phyloP scores from a whole-genome alignment of 2,797 vertebrate species.

The Enteromius viviparus region DNA sequence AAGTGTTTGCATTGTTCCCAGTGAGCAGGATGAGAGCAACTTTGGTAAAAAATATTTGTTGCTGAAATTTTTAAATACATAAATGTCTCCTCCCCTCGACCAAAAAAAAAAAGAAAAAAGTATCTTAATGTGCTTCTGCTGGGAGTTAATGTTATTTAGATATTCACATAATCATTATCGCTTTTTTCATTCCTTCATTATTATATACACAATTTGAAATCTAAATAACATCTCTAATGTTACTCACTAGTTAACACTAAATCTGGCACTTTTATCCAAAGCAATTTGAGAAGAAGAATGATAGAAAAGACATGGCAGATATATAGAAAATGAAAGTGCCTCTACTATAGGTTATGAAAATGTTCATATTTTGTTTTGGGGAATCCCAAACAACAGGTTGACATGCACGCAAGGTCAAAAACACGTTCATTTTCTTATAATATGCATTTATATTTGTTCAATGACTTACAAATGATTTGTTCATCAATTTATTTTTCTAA shows the following conservation, averaged over 20 bases:
- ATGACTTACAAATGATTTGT: too few relatives aligned
- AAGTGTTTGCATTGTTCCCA: constrained; percentile 1
- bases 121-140: neutral
- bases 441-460: too few relatives aligned
- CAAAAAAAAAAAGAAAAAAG: neutral
- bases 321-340: neutral
- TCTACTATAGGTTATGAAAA: too few relatives aligned
- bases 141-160: neutral
- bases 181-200: neutral
- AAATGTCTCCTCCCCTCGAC: constrained; percentile 8
- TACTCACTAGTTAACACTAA: neutral
- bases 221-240: too few relatives aligned
- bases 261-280: neutral
- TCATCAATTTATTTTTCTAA: too few relatives aligned
- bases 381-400: too few relatives aligned
- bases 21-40: neutral
- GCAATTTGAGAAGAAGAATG: neutral
- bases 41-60: neutral
- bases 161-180: neutral
- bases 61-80: neutral
- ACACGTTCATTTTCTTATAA: too few relatives aligned
- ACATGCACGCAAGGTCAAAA: too few relatives aligned
- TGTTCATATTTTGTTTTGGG: too few relatives aligned
- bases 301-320: neutral
- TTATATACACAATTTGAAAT: neutral